Evolutionary conservation across 2,797 vertebrate species (phyloP).

Genomic region (Cirrhinus mrigala): DNA sequence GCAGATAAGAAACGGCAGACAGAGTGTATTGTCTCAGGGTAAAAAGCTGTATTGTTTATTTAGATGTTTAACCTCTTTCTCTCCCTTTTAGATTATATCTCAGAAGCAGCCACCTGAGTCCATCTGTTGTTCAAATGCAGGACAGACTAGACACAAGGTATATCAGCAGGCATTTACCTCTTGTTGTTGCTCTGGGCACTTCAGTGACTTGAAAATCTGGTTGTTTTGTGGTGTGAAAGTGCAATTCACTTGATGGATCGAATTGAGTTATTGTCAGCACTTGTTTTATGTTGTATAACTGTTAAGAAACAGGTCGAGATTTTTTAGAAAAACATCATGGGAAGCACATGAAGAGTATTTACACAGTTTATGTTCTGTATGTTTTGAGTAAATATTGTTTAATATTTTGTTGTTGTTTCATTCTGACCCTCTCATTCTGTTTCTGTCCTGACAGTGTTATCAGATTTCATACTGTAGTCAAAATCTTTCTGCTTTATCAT

Average conservation of each 20-base stretch:
- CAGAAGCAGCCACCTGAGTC: slow-evolving; percentile 56
- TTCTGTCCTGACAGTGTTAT: not conserved
- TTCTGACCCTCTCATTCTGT: not conserved
- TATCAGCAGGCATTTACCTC: slow-evolving; percentile 18
- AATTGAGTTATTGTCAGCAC: not conserved
- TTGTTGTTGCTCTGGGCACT: not conserved
- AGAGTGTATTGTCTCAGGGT: slow-evolving; percentile 39
- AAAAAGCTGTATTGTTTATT: slow-evolving; percentile 54
- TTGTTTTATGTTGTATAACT: not conserved
- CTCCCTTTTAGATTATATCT: slow-evolving; percentile 57
- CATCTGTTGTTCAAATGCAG: slow-evolving; percentile 49
- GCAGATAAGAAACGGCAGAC: slow-evolving; percentile 22
- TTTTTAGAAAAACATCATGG: not conserved
- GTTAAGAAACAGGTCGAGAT: not conserved
- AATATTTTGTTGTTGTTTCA: not conserved
- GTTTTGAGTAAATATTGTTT: not conserved
- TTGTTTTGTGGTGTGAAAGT: slow-evolving; percentile 13
- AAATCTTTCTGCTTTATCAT: not conserved
- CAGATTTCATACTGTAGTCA: not conserved
- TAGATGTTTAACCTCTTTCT: slow-evolving; percentile 48
- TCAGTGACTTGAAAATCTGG: slow-evolving; percentile 53
- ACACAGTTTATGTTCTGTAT: not conserved
- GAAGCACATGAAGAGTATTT: not conserved
- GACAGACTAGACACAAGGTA: slow-evolving; percentile 59
- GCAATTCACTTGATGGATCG: not conserved